Evolutionary conservation across 2,113 vertebrate species (phyloP).

Genomic region (Ageneiosus marmoratus): DNA sequence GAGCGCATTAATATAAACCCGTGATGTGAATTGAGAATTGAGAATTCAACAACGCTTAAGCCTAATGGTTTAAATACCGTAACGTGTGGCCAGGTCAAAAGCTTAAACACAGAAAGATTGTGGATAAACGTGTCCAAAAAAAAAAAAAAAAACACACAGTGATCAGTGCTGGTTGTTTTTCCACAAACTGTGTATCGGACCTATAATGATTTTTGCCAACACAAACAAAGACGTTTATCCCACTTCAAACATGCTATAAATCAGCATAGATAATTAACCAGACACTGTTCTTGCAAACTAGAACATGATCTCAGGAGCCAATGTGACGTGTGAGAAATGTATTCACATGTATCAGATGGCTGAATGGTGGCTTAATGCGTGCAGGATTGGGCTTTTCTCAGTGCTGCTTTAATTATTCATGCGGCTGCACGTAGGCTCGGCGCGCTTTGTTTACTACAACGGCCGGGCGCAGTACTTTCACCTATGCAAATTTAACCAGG

Average conservation of each 20-base stretch:
- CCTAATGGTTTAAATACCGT: background rate
- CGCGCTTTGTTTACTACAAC: constrained; percentile 29
- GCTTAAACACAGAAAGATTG: background rate
- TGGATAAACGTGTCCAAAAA: background rate
- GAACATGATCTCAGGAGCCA: background rate
- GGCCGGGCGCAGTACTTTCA: background rate
- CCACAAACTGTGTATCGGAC: constrained; percentile 6
- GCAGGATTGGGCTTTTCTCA: constrained; percentile 6
- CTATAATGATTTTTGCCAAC: constrained; percentile 31
- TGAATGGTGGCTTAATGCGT: constrained; percentile 2
- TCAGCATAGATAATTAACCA: background rate
- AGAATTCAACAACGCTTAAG: background rate
- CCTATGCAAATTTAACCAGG: constrained; percentile 28
- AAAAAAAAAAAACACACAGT: too few species aligned
- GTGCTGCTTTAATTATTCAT: constrained; percentile 24
- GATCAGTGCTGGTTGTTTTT: background rate
- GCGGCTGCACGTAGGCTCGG: background rate
- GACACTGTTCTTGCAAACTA: background rate
- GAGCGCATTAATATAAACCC: background rate
- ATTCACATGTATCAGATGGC: background rate
- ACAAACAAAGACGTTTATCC: constrained; percentile 39
- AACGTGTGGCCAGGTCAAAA: background rate
- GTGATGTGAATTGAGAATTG: too few species aligned
- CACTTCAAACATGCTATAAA: background rate
- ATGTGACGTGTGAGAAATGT: background rate